Evolutionary conservation across 2,888 invertebrate genomes (phyloP).

Genomic region (Drosophila recens): DNA sequence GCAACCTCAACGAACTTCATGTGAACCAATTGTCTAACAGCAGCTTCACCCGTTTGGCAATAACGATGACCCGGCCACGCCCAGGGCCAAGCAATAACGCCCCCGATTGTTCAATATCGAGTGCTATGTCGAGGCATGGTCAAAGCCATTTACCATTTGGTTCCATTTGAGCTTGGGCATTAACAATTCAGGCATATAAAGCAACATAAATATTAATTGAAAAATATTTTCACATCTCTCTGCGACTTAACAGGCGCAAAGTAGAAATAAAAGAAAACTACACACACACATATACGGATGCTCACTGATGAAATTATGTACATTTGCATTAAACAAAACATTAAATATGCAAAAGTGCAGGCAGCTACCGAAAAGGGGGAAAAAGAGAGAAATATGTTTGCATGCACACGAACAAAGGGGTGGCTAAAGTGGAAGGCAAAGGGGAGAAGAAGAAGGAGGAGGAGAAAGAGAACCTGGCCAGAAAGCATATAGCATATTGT

Average conservation of each 20-base stretch:
- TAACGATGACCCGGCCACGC: conserved; percentile 14
- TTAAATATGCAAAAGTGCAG: conserved; percentile 81
- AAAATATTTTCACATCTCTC: conserved; percentile 77
- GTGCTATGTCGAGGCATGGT: background rate
- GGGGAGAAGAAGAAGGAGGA: no score
- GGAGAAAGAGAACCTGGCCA: background rate
- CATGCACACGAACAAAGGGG: conserved; percentile 46
- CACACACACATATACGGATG: conserved; percentile 34
- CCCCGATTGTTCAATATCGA: conserved; percentile 15
- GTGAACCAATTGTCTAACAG: conserved; percentile 29
- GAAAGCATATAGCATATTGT: conserved; percentile 58
- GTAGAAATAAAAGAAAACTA: conserved; percentile 63
- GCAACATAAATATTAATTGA: conserved; percentile 80
- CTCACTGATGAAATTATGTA: conserved; percentile 77
- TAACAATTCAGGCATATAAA: conserved; percentile 76
- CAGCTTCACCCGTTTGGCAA: background rate
- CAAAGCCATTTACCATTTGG: conserved; percentile 26
- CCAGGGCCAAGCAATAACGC: conserved; percentile 1
- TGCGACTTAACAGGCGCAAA: conserved; percentile 58
- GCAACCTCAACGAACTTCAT: background rate
- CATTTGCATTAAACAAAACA: conserved; percentile 82
- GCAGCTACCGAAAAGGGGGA: conserved; percentile 22
- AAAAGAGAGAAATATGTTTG: conserved; percentile 54
- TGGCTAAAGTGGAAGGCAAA: background rate
- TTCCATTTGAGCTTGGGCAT: conserved; percentile 54